A percentile compares a stretch with the other conserved stretches of the same genome.
Evolutionary conservation across 2,797 vertebrate genomes (phyloP).

Genomic region (Crocidura indochinensis): DNA sequence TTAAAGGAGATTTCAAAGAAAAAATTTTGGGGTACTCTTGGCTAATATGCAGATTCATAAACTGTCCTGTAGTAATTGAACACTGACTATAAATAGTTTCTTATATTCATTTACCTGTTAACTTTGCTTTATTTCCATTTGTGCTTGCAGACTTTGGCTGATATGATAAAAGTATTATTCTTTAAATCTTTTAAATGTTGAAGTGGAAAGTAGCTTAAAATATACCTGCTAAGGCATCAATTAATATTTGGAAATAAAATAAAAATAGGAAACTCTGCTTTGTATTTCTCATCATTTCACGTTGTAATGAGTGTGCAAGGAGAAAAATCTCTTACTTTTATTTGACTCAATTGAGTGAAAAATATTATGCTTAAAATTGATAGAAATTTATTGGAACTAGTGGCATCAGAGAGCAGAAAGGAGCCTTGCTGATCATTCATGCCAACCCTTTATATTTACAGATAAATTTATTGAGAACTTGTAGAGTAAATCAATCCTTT

Average conservation of each 20-base stretch:
- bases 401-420: not conserved
- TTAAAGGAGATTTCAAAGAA: slow-evolving; percentile 13
- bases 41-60: not conserved
- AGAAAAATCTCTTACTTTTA: slow-evolving; percentile 44
- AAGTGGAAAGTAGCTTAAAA: slow-evolving; percentile 3
- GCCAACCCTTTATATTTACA: not conserved
- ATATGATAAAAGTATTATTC: slow-evolving; percentile 17
- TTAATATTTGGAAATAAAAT: slow-evolving; percentile 57
- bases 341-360: slow-evolving; percentile 18
- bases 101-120: slow-evolving; percentile 58
- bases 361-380: slow-evolving; percentile 45
- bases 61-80: slow-evolving; percentile 17
- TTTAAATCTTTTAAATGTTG: slow-evolving; percentile 40
- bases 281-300: slow-evolving; percentile 43
- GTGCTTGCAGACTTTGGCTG: not conserved
- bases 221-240: not conserved
- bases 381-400: slow-evolving; percentile 29
- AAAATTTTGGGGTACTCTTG: not conserved
- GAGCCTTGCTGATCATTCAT: not conserved
- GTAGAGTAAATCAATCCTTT: not conserved
- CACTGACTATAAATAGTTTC: slow-evolving; percentile 45
- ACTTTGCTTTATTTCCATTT: slow-evolving; percentile 60
- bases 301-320: slow-evolving; percentile 23
- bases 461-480: not conserved
- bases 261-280: slow-evolving; percentile 21